A percentile compares a stretch with the other conserved stretches of the same genome.
Evolutionary conservation across 2,888 invertebrate species (phyloP).

Genomic region (Lithophane semibrunnea): DNA sequence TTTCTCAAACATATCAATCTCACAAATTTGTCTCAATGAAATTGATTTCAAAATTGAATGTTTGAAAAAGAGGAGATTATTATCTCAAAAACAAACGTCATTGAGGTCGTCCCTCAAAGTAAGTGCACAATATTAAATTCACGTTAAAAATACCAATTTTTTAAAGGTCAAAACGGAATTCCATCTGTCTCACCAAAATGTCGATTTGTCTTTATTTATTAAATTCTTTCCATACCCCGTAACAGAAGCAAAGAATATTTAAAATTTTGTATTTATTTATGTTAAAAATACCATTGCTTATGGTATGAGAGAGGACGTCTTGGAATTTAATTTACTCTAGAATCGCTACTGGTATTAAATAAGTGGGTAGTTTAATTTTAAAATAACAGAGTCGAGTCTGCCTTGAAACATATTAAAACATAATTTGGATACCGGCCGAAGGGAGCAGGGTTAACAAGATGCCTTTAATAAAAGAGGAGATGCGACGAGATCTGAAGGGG

Average conservation of each 20-base stretch:
- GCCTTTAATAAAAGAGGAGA: slow-evolving; percentile 57
- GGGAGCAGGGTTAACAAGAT: slow-evolving; percentile 50
- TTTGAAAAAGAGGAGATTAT: slow-evolving; percentile 11
- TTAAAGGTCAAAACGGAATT: slow-evolving; percentile 62
- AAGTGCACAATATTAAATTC: slow-evolving; percentile 24
- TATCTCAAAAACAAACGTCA: slow-evolving; percentile 13
- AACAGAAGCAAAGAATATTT: slow-evolving; percentile 63
- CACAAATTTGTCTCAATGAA: slow-evolving; percentile 6
- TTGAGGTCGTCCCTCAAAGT: slow-evolving; percentile 7
- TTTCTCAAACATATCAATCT: slow-evolving; percentile 12
- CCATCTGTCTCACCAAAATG: slow-evolving; percentile 59
- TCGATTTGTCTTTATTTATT: slow-evolving; percentile 68
- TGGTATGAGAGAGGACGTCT: slow-evolving; percentile 71
- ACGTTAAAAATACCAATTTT: slow-evolving; percentile 51
- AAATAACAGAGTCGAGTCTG: slow-evolving; percentile 61
- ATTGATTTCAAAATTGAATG: slow-evolving; percentile 12
- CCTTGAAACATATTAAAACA: slow-evolving; percentile 65
- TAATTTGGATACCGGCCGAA: slow-evolving; percentile 63
- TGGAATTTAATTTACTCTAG: slow-evolving; percentile 82
- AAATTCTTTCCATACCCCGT: slow-evolving; percentile 65
- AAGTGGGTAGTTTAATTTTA: slow-evolving; percentile 68
- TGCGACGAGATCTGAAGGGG: slow-evolving; percentile 22
- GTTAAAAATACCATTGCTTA: slow-evolving; percentile 69
- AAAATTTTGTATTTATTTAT: slow-evolving; percentile 65
- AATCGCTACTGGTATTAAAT: slow-evolving; percentile 58